phyloP scores from a whole-genome alignment of 2,113 vertebrate species.

The Cheilinus undulatus region DNA sequence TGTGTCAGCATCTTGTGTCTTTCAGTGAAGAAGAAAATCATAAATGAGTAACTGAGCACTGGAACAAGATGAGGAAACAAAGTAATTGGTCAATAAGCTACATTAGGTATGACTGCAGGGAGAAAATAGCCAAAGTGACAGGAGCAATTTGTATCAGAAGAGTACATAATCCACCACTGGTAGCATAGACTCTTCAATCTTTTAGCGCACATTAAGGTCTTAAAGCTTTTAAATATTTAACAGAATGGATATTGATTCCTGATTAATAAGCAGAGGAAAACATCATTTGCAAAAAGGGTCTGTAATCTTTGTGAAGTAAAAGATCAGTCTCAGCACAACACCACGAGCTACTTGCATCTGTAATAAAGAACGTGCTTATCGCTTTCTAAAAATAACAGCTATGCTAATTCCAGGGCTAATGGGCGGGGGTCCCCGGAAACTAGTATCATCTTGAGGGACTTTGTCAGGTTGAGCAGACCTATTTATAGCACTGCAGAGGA shows the following conservation, averaged over 20 bases:
- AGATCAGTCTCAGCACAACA: slow-evolving; percentile 28
- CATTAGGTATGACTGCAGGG: slow-evolving; percentile 30
- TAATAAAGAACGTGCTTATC: slow-evolving; percentile 50
- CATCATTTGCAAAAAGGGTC: slow-evolving; percentile 52
- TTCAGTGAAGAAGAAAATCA: slow-evolving; percentile 22
- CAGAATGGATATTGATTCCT: slow-evolving; percentile 63
- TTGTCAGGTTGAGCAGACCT: slow-evolving; percentile 36
- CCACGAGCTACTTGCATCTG: slow-evolving; percentile 26
- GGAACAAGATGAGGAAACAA: slow-evolving; percentile 19
- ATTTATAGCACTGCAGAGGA: slow-evolving; percentile 36
- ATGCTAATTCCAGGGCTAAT: slow-evolving; percentile 50
- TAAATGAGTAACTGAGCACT: slow-evolving; percentile 49
- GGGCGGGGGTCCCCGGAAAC: slow-evolving; percentile 26
- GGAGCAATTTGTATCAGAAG: slow-evolving; percentile 60
- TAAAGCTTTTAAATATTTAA: slow-evolving; percentile 75
- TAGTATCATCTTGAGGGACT: slow-evolving; percentile 50
- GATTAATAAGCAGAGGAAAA: slow-evolving; percentile 64
- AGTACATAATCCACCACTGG: slow-evolving; percentile 58
- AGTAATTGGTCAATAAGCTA: slow-evolving; percentile 59
- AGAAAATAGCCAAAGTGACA: slow-evolving; percentile 49
- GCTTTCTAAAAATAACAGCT: slow-evolving; percentile 54
- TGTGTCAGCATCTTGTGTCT: background rate
- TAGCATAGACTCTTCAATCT: slow-evolving; percentile 57
- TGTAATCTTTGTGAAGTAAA: slow-evolving; percentile 55
- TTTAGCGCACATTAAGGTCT: slow-evolving; percentile 64